These are phyloP conservation scores for Crenichthys baileyi DNA, from an alignment of 2,797 vertebrate genomes.

Conservation along the genomic window DNA sequence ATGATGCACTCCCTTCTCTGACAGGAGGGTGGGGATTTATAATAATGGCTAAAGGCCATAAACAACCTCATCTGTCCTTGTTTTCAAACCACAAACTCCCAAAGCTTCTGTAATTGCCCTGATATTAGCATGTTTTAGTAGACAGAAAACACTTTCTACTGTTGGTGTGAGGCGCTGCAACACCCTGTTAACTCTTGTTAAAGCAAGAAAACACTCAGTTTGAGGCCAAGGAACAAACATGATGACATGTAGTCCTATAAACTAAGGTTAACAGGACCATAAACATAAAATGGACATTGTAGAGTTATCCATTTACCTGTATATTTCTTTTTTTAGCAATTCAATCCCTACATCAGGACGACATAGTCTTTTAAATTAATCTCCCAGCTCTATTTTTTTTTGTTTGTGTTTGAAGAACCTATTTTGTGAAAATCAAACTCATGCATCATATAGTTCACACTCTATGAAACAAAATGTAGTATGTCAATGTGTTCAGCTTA, in stretches of 20 bases:
- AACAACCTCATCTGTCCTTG: conserved; percentile 15
- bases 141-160: not conserved
- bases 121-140: not conserved
- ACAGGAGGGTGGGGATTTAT: conserved; percentile 1
- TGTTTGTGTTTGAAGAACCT: no score
- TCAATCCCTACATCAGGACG: not conserved
- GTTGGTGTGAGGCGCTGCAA: not conserved
- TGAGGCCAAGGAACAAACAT: not conserved
- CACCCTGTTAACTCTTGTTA: not conserved
- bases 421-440: no score
- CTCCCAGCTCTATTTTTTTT: no score
- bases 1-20: conserved; percentile 7
- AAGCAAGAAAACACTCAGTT: not conserved
- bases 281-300: not conserved
- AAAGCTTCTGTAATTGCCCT: not conserved
- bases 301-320: not conserved
- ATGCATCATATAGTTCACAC: no score
- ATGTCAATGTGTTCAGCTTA: no score
- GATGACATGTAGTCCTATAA: not conserved
- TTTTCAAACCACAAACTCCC: conserved; percentile 13
- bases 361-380: no score
- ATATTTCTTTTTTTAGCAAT: not conserved
- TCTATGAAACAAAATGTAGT: no score
- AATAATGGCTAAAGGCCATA: not conserved
- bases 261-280: not conserved